These are phyloP conservation scores for Acanthaster planci DNA, from an alignment of 35 echinoderm and acorn worm genomes.

Conservation along the genomic window DNA sequence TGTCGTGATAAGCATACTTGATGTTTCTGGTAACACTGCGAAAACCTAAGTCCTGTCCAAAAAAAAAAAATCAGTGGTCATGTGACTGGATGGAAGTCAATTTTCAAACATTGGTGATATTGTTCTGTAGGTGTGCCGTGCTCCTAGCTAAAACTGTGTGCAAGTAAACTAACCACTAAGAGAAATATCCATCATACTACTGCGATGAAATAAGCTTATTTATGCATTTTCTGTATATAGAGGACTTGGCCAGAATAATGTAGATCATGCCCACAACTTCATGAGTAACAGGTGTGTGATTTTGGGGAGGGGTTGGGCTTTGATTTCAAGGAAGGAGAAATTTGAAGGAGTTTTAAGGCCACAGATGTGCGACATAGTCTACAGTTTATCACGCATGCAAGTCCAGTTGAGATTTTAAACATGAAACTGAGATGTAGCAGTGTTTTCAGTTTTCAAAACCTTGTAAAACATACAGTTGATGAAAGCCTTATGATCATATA, in stretches of 20 bases:
- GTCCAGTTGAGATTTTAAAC: neutral
- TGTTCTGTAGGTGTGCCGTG: neutral
- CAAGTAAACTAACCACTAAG: neutral
- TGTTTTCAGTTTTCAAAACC: too few relatives aligned
- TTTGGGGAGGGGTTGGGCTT: neutral
- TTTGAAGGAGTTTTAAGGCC: neutral
- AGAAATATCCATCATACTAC: neutral
- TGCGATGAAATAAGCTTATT: neutral
- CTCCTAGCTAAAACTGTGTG: neutral
- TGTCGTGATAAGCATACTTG: too few relatives aligned
- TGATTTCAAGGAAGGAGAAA: neutral
- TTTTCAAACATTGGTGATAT: neutral
- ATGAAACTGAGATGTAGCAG: neutral
- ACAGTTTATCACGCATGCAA: too few relatives aligned
- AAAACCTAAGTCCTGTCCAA: neutral
- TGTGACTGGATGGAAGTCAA: neutral
- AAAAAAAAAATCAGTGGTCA: neutral
- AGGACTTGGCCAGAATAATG: neutral
- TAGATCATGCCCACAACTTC: neutral
- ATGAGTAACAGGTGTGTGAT: neutral
- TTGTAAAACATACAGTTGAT: neutral
- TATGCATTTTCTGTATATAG: slow-evolving; percentile 18
- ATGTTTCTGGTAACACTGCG: too few relatives aligned
- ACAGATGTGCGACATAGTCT: neutral
- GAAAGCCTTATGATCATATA: neutral